Percentiles rank a stretch among this genome's conserved stretches.
Conservation (phyloP, 2,113 vertebrate species). For the Mandrillus leucophaeus region DNA sequence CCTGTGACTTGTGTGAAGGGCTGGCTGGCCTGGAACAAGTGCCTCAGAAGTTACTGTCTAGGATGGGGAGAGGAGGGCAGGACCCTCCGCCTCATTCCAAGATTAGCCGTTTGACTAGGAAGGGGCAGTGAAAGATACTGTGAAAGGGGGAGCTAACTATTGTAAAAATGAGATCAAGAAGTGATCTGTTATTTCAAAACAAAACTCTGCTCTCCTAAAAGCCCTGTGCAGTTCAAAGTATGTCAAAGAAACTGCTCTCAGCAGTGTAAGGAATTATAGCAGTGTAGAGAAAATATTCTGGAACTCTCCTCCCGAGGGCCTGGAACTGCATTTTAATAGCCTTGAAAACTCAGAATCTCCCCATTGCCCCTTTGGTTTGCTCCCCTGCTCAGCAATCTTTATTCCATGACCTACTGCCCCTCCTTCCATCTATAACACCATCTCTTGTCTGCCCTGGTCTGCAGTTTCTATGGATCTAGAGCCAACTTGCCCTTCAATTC, state of each 20-base stretch:
- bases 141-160: background rate
- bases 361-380: background rate
- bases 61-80: no score
- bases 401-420: background rate
- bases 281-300: background rate
- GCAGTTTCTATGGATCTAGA: background rate
- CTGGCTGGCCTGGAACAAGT: background rate
- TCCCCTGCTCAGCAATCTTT: background rate
- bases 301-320: no score
- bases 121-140: background rate
- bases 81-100: background rate
- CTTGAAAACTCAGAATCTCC: background rate
- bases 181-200: background rate
- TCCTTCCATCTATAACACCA: background rate
- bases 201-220: background rate
- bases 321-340: background rate
- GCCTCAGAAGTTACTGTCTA: background rate
- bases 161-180: background rate
- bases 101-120: background rate
- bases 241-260: background rate
- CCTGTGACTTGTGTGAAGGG: background rate
- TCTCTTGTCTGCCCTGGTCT: background rate
- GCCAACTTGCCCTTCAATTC: background rate
- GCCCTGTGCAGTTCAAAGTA: background rate
- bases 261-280: background rate